Base-by-base conservation (phyloP, 2,797 vertebrate genomes). In the Coccyzus lansbergi region DNA sequence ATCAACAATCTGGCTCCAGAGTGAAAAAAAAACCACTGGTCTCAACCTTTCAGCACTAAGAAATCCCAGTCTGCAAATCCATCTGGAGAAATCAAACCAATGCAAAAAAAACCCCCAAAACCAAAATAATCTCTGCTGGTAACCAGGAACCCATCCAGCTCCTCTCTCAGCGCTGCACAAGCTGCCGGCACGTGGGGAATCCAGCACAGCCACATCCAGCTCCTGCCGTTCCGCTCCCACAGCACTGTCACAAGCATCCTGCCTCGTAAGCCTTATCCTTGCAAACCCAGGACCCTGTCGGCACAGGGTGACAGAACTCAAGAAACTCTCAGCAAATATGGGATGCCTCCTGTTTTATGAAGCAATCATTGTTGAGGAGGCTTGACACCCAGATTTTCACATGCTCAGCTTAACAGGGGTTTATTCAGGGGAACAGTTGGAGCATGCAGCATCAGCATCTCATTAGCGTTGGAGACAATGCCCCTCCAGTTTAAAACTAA, bases 341-440 rank as follows among this genome's bases (percentile, higher is more conserved):
- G 84, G 52, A 33, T n/a, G 72, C 8, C 46, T 70, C 80, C 77
- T 10, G 3, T 16, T 34, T 64, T 19, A 74, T 84, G 91, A 93
- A 86, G 78, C 24, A n/a, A 67, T 77, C 44, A 10, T 4, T 86
- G 93, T 9, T 49, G 83, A 82, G 72, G 49, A 80, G 68, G 83
- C 84, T 44, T 42, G 87, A 67, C 0, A 29, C 76, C 72, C 21
- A 69, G 36, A 51, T 90, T 93, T 94, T 55, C 88, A 80, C 86
- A 84, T 78, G 93, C 93, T 92, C 0, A 4, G 92, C 59, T 94
- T 83, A 80, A 82, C 88, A 86, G 77, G 81, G 77, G 67, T 93
- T 94, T 93, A 90, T 95, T 96, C 93, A 86, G 92, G 78, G 81
- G 13, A 90, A 83, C 81, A 90, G 93, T 84, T 90, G 92, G 91